A percentile compares a stretch with the other conserved stretches of the same genome.
Evolutionary conservation across 2,113 vertebrate genomes (phyloP).

Genomic region (Egretta garzetta): DNA sequence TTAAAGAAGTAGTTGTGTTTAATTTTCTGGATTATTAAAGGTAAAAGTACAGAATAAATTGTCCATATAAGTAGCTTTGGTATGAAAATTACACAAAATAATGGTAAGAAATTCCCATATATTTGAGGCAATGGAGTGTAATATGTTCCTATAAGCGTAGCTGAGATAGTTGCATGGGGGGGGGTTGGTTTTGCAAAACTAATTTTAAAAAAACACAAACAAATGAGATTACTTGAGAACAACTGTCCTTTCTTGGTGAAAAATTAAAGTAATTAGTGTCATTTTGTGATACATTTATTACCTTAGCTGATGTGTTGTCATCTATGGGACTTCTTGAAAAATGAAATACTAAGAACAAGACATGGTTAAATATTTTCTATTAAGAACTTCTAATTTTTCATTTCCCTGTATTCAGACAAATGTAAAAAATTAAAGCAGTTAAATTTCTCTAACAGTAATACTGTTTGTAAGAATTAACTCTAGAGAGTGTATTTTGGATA

Average conservation of each 20-base stretch:
- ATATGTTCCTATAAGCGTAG: background rate
- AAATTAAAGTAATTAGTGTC: background rate
- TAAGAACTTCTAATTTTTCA: background rate
- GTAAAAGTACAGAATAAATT: background rate
- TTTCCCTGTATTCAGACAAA: background rate
- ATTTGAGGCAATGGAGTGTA: background rate
- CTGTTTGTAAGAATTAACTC: background rate
- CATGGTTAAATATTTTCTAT: background rate
- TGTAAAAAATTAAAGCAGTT: background rate
- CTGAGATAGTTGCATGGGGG: background rate
- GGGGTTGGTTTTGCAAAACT: background rate
- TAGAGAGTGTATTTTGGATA: background rate
- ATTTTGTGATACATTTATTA: background rate
- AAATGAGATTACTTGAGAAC: background rate
- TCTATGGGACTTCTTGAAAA: background rate
- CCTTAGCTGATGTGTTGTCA: background rate
- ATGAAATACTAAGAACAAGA: background rate
- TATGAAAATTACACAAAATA: background rate
- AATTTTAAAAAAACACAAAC: background rate
- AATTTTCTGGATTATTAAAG: constrained; percentile 26
- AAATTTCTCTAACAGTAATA: background rate
- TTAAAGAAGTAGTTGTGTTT: background rate
- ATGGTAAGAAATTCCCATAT: background rate
- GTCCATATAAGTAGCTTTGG: background rate
- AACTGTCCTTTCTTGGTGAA: background rate